phyloP scores from a whole-genome alignment of 2,888 invertebrate species.

The Ommatoiulus sabulosus region DNA sequence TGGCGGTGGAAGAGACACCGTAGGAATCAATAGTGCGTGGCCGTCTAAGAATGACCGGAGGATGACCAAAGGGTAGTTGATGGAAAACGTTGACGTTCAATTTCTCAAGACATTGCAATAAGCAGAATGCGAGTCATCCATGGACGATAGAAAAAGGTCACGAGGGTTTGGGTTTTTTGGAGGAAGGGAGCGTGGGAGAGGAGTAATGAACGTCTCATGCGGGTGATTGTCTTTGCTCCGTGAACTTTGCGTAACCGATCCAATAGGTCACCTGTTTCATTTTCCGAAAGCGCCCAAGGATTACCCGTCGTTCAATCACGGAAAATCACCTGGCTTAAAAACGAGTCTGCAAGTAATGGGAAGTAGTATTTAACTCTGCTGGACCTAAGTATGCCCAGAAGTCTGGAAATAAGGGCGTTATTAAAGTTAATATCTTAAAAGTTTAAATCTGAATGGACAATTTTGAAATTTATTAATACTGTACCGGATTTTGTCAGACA shows the following conservation, averaged over 20 bases:
- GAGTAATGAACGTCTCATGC: slow-evolving; percentile 2
- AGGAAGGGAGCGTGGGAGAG: not conserved
- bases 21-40: slow-evolving; percentile 36
- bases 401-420: too few species aligned
- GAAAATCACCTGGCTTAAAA: not conserved
- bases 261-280: not conserved
- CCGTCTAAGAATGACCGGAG: not conserved
- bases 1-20: not conserved
- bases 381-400: too few species aligned
- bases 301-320: not conserved
- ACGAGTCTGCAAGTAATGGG: not conserved
- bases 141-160: not conserved
- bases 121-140: not conserved
- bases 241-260: not conserved
- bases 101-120: not conserved
- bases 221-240: not conserved
- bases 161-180: not conserved
- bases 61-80: slow-evolving; percentile 11
- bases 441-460: too few species aligned
- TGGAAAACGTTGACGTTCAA: not conserved
- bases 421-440: too few species aligned
- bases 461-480: too few species aligned
- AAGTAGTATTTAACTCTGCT: not conserved
- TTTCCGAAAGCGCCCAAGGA: not conserved
- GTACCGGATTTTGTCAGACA: too few species aligned